phyloP scores from a whole-genome alignment of 2,113 vertebrate species.

The Crocuta crocuta region DNA sequence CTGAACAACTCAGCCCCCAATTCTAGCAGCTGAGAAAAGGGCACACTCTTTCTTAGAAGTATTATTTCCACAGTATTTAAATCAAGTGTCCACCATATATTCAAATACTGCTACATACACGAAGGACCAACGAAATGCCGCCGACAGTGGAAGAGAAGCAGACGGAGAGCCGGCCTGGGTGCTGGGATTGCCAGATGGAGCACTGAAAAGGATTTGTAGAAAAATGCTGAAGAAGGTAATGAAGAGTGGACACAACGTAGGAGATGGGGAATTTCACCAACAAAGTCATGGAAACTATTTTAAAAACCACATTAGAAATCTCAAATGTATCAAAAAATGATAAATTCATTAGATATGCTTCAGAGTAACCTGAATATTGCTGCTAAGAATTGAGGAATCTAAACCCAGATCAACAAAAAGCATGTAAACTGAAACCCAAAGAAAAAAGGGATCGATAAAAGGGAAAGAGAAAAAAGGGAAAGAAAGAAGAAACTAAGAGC shows the following conservation, averaged over 20 bases:
- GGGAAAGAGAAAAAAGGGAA: background rate
- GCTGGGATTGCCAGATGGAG: background rate
- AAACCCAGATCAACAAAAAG: background rate
- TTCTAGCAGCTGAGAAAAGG: background rate
- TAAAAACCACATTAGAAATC: background rate
- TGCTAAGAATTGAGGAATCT: background rate
- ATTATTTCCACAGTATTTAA: background rate
- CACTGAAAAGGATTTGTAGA: background rate
- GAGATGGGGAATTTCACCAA: background rate
- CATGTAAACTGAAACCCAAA: background rate
- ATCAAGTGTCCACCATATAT: background rate
- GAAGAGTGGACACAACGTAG: background rate
- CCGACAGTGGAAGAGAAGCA: background rate
- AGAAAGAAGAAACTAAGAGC: background rate
- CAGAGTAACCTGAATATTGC: background rate
- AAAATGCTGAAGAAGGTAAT: conserved; percentile 1
- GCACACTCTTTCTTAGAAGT: background rate
- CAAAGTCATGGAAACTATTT: background rate
- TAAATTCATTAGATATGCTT: background rate
- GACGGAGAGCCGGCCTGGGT: background rate
- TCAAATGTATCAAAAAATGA: background rate
- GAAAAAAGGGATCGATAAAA: background rate
- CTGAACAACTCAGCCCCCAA: background rate
- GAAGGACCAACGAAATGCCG: background rate
- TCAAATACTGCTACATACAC: background rate